Conservation (phyloP, 1,140 invertebrate genomes). For the Galendromus occidentalis region DNA sequence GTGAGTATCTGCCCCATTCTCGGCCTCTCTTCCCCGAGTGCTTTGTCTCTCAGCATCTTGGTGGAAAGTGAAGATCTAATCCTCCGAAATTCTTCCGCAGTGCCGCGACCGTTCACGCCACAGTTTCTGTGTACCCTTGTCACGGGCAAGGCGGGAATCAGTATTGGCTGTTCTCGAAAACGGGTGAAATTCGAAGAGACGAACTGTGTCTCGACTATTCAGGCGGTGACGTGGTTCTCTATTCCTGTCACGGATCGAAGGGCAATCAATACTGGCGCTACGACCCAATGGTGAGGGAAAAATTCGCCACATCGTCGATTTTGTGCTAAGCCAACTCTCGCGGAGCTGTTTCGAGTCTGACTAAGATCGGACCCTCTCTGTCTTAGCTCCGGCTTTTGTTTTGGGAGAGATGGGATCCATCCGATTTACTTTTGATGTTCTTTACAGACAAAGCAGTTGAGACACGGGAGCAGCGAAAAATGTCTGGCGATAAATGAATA, state of each 20-base stretch:
- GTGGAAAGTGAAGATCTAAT: background rate
- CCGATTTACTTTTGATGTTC: background rate
- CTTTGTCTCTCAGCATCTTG: background rate
- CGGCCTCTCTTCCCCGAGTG: too few species aligned
- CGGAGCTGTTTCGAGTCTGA: too few species aligned
- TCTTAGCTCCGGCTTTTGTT: too few species aligned
- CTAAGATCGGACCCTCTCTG: too few species aligned
- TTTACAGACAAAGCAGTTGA: constrained; percentile 45
- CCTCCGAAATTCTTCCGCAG: background rate
- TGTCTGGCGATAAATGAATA: constrained; percentile 56
- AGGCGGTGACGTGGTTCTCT: constrained; percentile 71
- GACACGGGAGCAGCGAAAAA: constrained; percentile 70
- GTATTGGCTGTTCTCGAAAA: constrained; percentile 93
- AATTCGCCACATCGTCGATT: too few species aligned
- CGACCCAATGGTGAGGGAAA: constrained; percentile 40
- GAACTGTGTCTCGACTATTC: constrained; percentile 92
- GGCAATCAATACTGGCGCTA: constrained; percentile 78
- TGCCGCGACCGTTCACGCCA: background rate
- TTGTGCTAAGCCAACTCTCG: too few species aligned
- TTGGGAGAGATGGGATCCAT: too few species aligned
- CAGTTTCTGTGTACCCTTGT: constrained; percentile 35
- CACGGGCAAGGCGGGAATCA: constrained; percentile 83
- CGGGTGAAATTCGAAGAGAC: constrained; percentile 82
- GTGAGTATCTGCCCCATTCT: background rate
- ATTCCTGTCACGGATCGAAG: constrained; percentile 85